Conservation (phyloP, 2,113 vertebrate genomes). For the Hippocampus barbouri region DNA sequence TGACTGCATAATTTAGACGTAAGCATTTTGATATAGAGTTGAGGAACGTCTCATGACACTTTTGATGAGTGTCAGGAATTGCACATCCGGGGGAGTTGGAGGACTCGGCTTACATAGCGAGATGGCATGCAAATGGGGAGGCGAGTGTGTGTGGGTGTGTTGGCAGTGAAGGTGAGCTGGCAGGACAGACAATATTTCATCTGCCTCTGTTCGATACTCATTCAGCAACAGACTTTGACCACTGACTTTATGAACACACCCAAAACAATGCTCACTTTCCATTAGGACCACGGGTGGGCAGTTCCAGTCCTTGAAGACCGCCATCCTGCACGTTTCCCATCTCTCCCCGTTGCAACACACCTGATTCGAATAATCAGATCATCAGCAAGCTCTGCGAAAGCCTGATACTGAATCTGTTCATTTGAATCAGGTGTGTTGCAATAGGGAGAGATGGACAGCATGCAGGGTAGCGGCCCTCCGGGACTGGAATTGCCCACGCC, state of each 20-base stretch:
- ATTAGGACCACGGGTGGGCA: too few species aligned
- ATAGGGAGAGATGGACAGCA: too few species aligned
- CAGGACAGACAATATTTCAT: constrained; percentile 1
- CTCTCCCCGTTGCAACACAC: too few species aligned
- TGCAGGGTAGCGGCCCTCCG: too few species aligned
- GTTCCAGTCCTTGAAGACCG: too few species aligned
- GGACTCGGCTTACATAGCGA: background rate
- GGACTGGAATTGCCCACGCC: background rate
- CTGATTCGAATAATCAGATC: too few species aligned
- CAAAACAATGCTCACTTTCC: constrained; percentile 10
- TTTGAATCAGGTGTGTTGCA: too few species aligned
- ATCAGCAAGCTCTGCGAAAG: too few species aligned
- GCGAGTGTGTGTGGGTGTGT: background rate
- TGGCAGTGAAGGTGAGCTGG: background rate
- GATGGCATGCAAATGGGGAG: background rate
- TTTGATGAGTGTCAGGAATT: background rate
- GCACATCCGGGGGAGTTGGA: background rate
- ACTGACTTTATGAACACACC: constrained; percentile 15
- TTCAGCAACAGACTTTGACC: constrained; percentile 26
- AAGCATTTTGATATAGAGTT: constrained; percentile 1
- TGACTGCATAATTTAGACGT: constrained; percentile 5
- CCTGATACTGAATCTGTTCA: too few species aligned
- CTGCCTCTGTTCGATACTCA: constrained; percentile 22
- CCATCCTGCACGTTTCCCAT: too few species aligned
- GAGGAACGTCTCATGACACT: background rate